phyloP scores from a whole-genome alignment of 2,888 invertebrate species.

The Caenorhabditis afra region DNA sequence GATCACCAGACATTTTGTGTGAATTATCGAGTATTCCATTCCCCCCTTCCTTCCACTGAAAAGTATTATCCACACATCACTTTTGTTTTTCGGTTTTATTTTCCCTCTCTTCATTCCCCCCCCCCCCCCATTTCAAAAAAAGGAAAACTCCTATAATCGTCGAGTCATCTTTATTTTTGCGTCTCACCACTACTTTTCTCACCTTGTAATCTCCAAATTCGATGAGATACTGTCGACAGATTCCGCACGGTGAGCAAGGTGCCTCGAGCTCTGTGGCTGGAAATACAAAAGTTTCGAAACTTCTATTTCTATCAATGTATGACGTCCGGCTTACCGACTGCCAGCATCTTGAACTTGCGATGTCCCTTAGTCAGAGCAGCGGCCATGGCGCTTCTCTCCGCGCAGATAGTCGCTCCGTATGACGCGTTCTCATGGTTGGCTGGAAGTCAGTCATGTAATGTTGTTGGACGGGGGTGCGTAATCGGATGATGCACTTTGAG shows the following conservation, averaged over 20 bases:
- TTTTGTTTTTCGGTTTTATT: not conserved
- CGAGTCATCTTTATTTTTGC: too few species aligned
- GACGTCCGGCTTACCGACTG: conserved; percentile 57
- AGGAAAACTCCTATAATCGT: not conserved
- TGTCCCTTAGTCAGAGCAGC: conserved; percentile 66
- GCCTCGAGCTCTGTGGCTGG: conserved; percentile 66
- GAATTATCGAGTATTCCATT: too few species aligned
- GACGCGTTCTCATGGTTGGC: conserved; percentile 92
- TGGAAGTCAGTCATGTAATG: conserved; percentile 31
- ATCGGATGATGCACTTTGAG: conserved; percentile 19
- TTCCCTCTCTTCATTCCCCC: conserved; percentile 2
- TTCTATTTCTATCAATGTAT: not conserved
- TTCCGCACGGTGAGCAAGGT: conserved; percentile 77
- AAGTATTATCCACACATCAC: not conserved
- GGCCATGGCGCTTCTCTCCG: conserved; percentile 68
- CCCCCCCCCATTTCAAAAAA: too few species aligned
- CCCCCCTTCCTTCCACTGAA: not conserved
- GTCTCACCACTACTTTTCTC: too few species aligned
- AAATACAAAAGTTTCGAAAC: not conserved
- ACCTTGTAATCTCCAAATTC: conserved; percentile 78
- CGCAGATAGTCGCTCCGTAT: conserved; percentile 84
- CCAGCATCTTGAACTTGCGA: conserved; percentile 65
- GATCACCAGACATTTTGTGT: too few species aligned
- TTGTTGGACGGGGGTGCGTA: conserved; percentile 9
- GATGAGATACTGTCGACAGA: conserved; percentile 77